phyloP scores from a whole-genome alignment of 2,888 invertebrate species.

The Chromoteleia sp. region DNA sequence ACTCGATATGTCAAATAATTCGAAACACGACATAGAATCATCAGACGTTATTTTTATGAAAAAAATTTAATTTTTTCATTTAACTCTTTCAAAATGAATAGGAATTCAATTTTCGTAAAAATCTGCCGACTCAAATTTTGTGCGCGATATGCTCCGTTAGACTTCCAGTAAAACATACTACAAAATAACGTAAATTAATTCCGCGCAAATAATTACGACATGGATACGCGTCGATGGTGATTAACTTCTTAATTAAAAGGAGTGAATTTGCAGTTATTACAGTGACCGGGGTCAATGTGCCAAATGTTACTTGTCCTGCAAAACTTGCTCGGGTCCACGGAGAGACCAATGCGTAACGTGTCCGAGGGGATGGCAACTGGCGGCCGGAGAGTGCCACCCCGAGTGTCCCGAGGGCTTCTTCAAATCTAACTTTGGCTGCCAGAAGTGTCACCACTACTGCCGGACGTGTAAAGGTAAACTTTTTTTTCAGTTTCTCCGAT shows the following conservation, averaged over 20 bases:
- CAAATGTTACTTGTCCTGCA: conserved; percentile 93
- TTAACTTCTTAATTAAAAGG: conserved; percentile 4
- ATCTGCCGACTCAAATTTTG: too few relatives aligned
- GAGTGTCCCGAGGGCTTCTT: conserved; percentile 95
- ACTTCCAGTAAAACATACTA: too few relatives aligned
- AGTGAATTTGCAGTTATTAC: conserved; percentile 88
- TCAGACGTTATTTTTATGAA: too few relatives aligned
- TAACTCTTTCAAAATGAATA: too few relatives aligned
- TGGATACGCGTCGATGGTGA: background rate
- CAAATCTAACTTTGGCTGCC: conserved; percentile 92
- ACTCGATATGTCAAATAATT: too few relatives aligned
- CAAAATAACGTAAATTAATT: too few relatives aligned
- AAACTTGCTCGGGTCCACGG: conserved; percentile 93
- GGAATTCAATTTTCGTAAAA: too few relatives aligned
- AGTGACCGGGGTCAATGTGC: conserved; percentile 93
- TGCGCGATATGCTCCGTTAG: too few relatives aligned
- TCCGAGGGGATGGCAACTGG: conserved; percentile 91
- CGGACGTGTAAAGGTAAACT: conserved; percentile 92
- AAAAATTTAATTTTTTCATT: too few relatives aligned
- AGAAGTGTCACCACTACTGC: conserved; percentile 95
- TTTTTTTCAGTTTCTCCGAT: conserved; percentile 38
- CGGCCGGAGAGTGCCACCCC: conserved; percentile 93
- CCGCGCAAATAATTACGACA: too few relatives aligned
- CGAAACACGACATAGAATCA: too few relatives aligned
- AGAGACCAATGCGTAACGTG: conserved; percentile 94